Evolutionary conservation across 2,113 vertebrate species (phyloP).

Genomic region (Oriolus oriolus): DNA sequence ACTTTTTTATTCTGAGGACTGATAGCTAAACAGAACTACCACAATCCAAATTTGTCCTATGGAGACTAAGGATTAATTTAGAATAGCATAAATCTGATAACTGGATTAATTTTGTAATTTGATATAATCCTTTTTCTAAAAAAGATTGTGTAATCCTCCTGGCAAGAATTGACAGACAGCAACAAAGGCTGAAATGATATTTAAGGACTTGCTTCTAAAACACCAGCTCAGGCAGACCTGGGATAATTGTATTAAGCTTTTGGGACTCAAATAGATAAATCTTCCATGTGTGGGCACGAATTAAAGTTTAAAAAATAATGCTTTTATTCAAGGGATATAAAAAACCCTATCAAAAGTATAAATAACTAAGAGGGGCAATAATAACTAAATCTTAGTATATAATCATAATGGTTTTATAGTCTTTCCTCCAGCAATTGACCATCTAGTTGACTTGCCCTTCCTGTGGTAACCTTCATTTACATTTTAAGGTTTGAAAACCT

Average conservation of each 20-base stretch:
- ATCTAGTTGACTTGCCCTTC: background rate
- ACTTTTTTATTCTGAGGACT: background rate
- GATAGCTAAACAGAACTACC: background rate
- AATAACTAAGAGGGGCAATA: background rate
- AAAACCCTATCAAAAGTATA: background rate
- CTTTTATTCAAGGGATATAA: background rate
- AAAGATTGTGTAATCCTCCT: background rate
- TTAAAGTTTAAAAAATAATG: background rate
- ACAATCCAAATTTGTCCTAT: background rate
- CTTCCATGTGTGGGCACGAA: background rate
- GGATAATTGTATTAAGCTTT: background rate
- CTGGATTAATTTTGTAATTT: background rate
- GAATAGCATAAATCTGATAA: background rate
- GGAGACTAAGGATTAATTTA: background rate
- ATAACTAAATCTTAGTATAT: background rate
- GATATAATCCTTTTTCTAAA: background rate
- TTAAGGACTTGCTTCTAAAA: background rate
- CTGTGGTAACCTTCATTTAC: background rate
- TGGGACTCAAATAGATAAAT: background rate
- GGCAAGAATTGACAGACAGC: background rate
- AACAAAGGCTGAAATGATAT: background rate
- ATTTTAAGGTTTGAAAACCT: background rate
- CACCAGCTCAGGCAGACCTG: background rate
- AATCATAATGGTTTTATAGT: background rate
- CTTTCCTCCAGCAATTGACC: background rate